phyloP scores from a whole-genome alignment of 2,113 vertebrate species.

The Anser brachyrhynchus region DNA sequence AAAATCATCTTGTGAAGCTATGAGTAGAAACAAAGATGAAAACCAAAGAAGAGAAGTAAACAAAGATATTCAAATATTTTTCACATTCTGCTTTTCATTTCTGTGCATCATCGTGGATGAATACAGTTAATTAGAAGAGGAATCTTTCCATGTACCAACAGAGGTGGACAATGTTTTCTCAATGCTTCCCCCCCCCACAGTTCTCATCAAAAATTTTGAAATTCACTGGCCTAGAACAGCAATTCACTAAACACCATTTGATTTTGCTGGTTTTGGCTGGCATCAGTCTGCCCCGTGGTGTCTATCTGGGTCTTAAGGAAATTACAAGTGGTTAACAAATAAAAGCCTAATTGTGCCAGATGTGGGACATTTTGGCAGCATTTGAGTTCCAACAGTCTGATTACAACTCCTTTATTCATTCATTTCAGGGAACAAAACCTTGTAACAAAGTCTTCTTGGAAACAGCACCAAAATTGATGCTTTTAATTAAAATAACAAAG shows the following conservation, averaged over 20 bases:
- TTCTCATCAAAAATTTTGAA: neutral
- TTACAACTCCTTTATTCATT: neutral
- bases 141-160: neutral
- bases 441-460: neutral
- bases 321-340: neutral
- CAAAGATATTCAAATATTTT: neutral
- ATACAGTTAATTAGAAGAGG: neutral
- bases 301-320: neutral
- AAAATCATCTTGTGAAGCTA: neutral
- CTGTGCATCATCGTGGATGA: neutral
- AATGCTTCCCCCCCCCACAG: neutral
- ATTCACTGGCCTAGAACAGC: neutral
- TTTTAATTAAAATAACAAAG: slow-evolving; percentile 23
- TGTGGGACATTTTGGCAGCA: slow-evolving; percentile 4
- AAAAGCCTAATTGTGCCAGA: neutral
- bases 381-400: neutral
- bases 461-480: neutral
- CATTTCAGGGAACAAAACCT: slow-evolving; percentile 10
- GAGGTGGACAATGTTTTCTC: neutral
- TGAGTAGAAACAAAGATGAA: neutral
- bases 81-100: neutral
- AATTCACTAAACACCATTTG: neutral
- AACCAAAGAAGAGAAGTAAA: neutral
- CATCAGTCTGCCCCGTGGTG: neutral
- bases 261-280: slow-evolving; percentile 7